These are phyloP conservation scores for Theristicus caerulescens DNA, from an alignment of 2,113 vertebrate genomes.

Conservation along the genomic window DNA sequence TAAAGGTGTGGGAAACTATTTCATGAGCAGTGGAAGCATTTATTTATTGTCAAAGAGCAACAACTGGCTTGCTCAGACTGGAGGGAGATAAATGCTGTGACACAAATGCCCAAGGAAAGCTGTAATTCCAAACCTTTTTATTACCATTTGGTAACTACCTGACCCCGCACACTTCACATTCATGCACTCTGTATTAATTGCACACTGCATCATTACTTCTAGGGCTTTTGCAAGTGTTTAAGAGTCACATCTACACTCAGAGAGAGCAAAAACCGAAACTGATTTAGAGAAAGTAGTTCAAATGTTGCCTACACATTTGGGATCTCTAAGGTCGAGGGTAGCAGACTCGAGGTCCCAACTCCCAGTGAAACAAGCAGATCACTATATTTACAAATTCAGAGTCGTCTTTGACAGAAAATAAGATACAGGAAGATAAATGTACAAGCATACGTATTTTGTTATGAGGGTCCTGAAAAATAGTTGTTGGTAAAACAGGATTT, in stretches of 20 bases:
- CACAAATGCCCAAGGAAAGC: neutral
- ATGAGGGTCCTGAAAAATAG: neutral
- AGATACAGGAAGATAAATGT: neutral
- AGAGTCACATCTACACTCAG: neutral
- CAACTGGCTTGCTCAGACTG: neutral
- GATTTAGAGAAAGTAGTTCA: neutral
- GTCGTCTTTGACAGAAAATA: neutral
- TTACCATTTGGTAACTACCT: neutral
- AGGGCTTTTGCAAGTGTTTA: neutral
- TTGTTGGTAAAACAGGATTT: neutral
- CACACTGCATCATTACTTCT: neutral
- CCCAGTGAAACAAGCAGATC: neutral
- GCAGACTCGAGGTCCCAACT: neutral
- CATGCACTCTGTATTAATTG: neutral
- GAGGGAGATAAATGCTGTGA: neutral
- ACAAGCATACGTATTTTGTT: neutral
- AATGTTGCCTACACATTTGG: neutral
- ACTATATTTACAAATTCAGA: neutral
- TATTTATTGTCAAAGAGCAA: neutral
- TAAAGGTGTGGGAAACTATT: neutral
- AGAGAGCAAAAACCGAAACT: neutral
- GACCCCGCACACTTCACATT: neutral
- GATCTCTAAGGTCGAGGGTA: neutral
- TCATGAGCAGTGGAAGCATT: neutral
- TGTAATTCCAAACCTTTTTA: neutral